These are phyloP conservation scores for Meda fulgida DNA, from an alignment of 2,797 vertebrate genomes.

Conservation along the genomic window DNA sequence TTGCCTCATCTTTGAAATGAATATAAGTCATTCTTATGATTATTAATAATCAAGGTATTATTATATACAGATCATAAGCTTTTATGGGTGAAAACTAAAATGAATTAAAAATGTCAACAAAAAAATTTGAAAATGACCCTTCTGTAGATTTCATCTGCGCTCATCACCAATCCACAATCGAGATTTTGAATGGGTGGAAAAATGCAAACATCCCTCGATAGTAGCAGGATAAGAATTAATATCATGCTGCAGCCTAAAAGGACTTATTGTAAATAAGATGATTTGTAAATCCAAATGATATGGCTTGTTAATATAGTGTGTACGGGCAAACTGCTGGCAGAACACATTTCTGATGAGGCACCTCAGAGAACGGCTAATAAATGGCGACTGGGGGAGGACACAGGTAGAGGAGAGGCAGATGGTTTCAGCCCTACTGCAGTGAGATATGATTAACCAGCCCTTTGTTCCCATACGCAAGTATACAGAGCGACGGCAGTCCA, in stretches of 20 bases:
- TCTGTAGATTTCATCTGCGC: background rate
- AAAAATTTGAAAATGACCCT: background rate
- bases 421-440: conserved; percentile 56
- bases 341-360: conserved; percentile 34
- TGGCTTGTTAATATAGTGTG: conserved; percentile 15
- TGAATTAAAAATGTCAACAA: no score
- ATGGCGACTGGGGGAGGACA: conserved; percentile 44
- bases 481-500: conserved; percentile 45
- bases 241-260: background rate
- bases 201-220: background rate
- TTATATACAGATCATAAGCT: background rate
- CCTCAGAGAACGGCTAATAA: conserved; percentile 41
- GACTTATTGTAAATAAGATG: background rate
- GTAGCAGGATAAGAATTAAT: background rate
- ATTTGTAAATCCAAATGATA: no score
- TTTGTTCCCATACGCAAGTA: conserved; percentile 53
- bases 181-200: background rate
- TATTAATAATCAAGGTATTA: background rate
- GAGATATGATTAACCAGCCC: conserved; percentile 57
- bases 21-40: background rate
- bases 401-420: conserved; percentile 60
- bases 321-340: conserved; percentile 29
- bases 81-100: background rate
- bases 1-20: background rate
- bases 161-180: background rate